These are phyloP conservation scores for Drosophila dunni DNA, from an alignment of 1,140 invertebrate species.

Conservation along the genomic window DNA sequence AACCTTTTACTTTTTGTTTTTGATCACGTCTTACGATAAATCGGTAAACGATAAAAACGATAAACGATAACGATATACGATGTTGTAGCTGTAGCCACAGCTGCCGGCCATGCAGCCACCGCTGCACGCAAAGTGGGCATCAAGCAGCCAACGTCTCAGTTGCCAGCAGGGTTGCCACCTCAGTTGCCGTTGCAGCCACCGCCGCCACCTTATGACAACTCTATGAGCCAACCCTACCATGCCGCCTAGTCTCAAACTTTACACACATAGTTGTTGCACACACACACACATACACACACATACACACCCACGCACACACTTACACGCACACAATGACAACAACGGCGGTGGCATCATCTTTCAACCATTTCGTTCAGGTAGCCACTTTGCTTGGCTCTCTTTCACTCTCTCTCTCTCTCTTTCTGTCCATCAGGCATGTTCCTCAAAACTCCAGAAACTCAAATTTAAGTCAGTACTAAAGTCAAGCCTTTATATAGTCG, in stretches of 20 bases:
- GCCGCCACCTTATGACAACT: slow-evolving; percentile 30
- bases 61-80: slow-evolving; percentile 6
- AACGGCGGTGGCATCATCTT: slow-evolving; percentile 29
- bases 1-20: slow-evolving; percentile 41
- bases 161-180: slow-evolving; percentile 10
- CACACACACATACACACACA: slow-evolving; percentile 6
- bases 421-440: no score
- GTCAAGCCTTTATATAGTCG: no score
- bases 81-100: slow-evolving; percentile 49
- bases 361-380: slow-evolving; percentile 34
- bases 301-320: slow-evolving; percentile 7
- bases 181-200: slow-evolving; percentile 24
- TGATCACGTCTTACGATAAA: slow-evolving; percentile 12
- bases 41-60: slow-evolving; percentile 36
- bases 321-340: slow-evolving; percentile 1
- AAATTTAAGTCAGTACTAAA: no score
- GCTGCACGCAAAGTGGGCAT: slow-evolving; percentile 50
- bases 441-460: no score
- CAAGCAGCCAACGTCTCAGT: slow-evolving; percentile 32
- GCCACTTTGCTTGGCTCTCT: slow-evolving; percentile 26
- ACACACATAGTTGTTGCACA: slow-evolving; percentile 22
- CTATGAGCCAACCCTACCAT: slow-evolving; percentile 18
- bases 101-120: slow-evolving; percentile 49
- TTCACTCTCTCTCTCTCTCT: not conserved
- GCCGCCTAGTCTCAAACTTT: slow-evolving; percentile 7